These are phyloP conservation scores for Cygnus buccinator DNA, from an alignment of 2,113 vertebrate species.

Conservation along the genomic window DNA sequence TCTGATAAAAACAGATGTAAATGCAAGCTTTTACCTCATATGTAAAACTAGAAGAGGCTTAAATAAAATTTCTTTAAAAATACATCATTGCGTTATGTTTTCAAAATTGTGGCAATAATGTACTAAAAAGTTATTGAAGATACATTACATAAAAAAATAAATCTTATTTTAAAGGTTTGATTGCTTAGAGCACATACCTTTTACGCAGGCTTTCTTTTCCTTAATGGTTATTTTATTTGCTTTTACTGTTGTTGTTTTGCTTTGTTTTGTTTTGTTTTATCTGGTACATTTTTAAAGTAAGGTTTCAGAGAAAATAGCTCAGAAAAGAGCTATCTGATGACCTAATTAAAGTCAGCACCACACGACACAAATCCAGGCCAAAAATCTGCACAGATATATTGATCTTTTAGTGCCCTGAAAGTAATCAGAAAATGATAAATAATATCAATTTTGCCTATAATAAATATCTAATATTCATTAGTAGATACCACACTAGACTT, in stretches of 20 bases:
- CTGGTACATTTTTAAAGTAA: neutral
- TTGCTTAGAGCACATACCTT: neutral
- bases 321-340: neutral
- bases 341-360: conserved; percentile 31
- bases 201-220: neutral
- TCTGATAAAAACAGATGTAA: neutral
- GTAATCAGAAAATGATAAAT: conserved; percentile 53
- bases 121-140: neutral
- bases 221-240: too few relatives aligned
- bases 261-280: neutral
- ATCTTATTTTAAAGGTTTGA: neutral
- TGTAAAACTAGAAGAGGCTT: neutral
- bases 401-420: conserved; percentile 5
- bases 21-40: neutral
- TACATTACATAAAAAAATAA: neutral
- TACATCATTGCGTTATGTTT: neutral
- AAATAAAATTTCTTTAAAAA: neutral
- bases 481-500: neutral
- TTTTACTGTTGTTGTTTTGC: too few relatives aligned
- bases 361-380: neutral
- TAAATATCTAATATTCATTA: neutral
- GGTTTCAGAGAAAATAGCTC: neutral
- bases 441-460: conserved; percentile 19
- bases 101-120: neutral
- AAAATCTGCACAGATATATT: neutral